Base-by-base conservation (phyloP, 64 coral and sea anemone species). In the Montipora capricornis region DNA sequence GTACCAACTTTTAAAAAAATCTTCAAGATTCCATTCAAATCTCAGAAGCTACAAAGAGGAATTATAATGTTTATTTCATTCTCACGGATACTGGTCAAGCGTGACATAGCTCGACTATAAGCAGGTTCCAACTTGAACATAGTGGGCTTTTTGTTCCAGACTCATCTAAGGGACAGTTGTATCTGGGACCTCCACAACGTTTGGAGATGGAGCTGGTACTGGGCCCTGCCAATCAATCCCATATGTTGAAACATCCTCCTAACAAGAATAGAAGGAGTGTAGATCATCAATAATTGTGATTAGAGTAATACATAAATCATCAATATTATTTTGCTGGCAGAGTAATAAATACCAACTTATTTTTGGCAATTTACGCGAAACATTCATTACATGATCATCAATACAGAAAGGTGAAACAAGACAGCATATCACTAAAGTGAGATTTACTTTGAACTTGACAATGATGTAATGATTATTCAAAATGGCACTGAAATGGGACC, bases 181-280 rank as follows among this genome's bases (percentile, higher is more conserved):
- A 45, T 90, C 89, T 48, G 75, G 77, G 8, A 90, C 77, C 14
- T 90, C 76, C 2, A 90, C 77, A 81, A 75, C 5, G 5, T 90
- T 76, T 81, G 20, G 5, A 80, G 12, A 76, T 64, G 75, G 15
- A 57, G 37, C 20, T 81, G 89, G 22, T 44, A 90, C 59, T 58
- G 89, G 89, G 3, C 89, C 89, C 16, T 90, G 75, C 89, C 89
- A 90, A 24, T 90, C 89, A 68, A 90, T 90, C 44, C 89, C 89
- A 90, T 47, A 80, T 19, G 14, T 81, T 46, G 17, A 47, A 44
- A 53, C 22, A 90, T 90, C 89, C 26, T 44, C 24, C 89, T 90
- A 51, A 60, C 16, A 29, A 75, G 45, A 64, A 12, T 47, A 67
- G 80, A 60, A 55, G 24, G n/a, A 14, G 51, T 5, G 87, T 50